phyloP scores from a whole-genome alignment of 2,113 vertebrate genomes.

The Aegithalos caudatus region DNA sequence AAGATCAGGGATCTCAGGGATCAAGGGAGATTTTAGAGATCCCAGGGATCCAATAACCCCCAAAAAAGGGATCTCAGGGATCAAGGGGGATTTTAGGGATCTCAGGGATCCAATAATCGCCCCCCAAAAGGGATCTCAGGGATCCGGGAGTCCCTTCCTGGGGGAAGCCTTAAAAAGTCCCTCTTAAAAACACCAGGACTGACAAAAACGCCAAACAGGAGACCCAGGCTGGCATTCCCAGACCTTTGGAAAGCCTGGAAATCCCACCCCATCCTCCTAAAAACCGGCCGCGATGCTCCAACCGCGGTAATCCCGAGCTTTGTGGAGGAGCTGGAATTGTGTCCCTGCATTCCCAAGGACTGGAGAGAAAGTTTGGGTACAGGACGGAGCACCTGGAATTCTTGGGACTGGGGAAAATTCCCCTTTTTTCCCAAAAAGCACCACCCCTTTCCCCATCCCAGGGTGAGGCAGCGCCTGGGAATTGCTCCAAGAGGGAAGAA shows the following conservation, averaged over 20 bases:
- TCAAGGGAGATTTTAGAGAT: neutral
- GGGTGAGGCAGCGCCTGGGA: neutral
- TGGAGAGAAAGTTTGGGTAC: neutral
- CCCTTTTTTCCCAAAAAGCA: rapidly evolving
- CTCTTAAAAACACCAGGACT: rapidly evolving
- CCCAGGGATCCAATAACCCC: too few species aligned
- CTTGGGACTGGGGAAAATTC: neutral
- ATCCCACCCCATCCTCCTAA: rapidly evolving
- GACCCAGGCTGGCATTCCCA: neutral
- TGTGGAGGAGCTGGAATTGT: rapidly evolving
- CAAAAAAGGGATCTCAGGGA: neutral
- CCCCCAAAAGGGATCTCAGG: neutral
- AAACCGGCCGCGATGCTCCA: rapidly evolving
- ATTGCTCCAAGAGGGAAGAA: rapidly evolving
- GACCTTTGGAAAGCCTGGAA: rapidly evolving
- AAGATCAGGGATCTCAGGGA: neutral
- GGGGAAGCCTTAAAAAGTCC: neutral
- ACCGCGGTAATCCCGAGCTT: rapidly evolving
- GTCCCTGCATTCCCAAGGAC: neutral
- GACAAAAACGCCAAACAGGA: neutral
- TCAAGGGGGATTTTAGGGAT: neutral
- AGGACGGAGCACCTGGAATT: rapidly evolving
- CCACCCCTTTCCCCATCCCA: rapidly evolving
- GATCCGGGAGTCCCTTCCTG: neutral
- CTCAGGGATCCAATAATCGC: too few species aligned